Evolutionary conservation across 2,888 invertebrate genomes (phyloP).

Genomic region (Brenthis daphne): DNA sequence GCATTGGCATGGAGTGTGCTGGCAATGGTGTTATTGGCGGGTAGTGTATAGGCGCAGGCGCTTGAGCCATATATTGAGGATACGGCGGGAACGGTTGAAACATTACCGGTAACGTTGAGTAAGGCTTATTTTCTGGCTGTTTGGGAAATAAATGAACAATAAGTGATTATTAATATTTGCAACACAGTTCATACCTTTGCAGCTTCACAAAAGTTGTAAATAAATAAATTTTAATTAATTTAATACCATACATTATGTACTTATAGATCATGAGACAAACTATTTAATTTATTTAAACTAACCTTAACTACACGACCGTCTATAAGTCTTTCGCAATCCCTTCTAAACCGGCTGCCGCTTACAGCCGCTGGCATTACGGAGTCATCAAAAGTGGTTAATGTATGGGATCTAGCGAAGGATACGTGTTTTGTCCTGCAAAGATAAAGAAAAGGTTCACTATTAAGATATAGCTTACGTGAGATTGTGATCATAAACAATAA

Average conservation of each 20-base stretch:
- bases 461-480: neutral
- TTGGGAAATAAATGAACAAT: conserved; percentile 33
- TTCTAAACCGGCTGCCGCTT: conserved; percentile 64
- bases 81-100: conserved; percentile 74
- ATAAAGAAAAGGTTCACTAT: too few species aligned
- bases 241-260: neutral
- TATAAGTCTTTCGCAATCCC: conserved; percentile 86
- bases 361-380: conserved; percentile 80
- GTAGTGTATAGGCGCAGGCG: conserved; percentile 71
- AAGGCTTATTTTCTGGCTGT: conserved; percentile 76
- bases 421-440: conserved; percentile 90
- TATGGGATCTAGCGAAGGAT: conserved; percentile 94
- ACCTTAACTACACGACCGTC: conserved; percentile 85
- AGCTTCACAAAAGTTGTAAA: too few species aligned
- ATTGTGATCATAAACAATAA: too few species aligned
- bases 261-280: neutral
- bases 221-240: too few species aligned
- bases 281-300: conserved; percentile 44
- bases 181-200: too few species aligned
- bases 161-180: too few species aligned
- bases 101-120: conserved; percentile 72
- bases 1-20: conserved; percentile 53
- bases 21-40: conserved; percentile 68
- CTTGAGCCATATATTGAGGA: conserved; percentile 61
- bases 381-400: conserved; percentile 92